phyloP scores from a whole-genome alignment of 2,888 invertebrate genomes.

The Protula sp. region DNA sequence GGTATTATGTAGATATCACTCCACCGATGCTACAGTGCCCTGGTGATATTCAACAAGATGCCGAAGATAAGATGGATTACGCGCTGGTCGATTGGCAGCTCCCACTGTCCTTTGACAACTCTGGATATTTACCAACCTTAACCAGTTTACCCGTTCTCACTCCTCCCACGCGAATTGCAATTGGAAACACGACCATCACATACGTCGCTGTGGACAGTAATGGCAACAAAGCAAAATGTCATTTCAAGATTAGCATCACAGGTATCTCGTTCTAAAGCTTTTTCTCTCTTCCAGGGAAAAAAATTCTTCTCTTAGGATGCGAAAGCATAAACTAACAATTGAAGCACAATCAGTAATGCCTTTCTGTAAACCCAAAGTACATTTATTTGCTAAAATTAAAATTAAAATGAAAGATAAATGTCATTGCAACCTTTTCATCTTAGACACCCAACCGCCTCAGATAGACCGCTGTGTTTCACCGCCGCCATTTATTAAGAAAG shows the following conservation, averaged over 20 bases:
- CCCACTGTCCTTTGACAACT: conserved; percentile 61
- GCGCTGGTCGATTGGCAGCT: conserved; percentile 58
- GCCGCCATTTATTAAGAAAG: conserved; percentile 55
- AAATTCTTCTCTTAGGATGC: too few species aligned
- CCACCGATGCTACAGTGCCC: conserved; percentile 62
- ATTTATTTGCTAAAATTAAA: too few species aligned
- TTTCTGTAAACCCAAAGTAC: too few species aligned
- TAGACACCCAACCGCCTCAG: conserved; percentile 61
- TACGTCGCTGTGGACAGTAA: conserved; percentile 63
- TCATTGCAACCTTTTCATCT: too few species aligned
- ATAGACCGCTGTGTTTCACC: conserved; percentile 61
- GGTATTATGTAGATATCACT: conserved; percentile 56
- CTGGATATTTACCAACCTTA: conserved; percentile 58
- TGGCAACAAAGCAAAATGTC: conserved; percentile 62
- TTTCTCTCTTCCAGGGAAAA: too few species aligned
- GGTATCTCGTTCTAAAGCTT: too few species aligned
- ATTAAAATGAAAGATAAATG: too few species aligned
- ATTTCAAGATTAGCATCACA: conserved; percentile 59
- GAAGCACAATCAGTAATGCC: too few species aligned
- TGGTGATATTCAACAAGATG: conserved; percentile 55
- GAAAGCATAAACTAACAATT: too few species aligned
- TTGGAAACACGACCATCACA: conserved; percentile 61
- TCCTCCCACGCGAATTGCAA: conserved; percentile 59
- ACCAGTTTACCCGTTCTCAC: conserved; percentile 62
- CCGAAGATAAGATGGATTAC: conserved; percentile 57